Evolutionary conservation across 2,113 vertebrate species (phyloP), one percentile per base, ranked within the genome.

Genomic region (Amazona guildingii): DNA sequence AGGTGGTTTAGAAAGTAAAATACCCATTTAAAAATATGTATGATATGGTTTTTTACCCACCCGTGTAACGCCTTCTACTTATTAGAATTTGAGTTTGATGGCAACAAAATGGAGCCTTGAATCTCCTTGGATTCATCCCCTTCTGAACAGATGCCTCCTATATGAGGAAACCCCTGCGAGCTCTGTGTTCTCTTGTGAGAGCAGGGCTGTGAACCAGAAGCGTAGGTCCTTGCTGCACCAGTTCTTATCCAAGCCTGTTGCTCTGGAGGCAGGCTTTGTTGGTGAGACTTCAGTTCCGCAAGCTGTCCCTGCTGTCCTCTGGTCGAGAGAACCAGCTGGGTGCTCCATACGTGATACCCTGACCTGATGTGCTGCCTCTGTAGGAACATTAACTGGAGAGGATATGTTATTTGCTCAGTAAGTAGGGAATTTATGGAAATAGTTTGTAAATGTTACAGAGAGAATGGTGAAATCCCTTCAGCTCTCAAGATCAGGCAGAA

Each of bases 391-490:
- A 81, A 63, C 59, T 54, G 35, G 21, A 54, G 28, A 66, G 20
- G 41, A 8, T 69, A 31, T 59, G 54, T 94, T 93, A 79, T 92
- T 96, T 95, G 86, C 81, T 91, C 74, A 92, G 70, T 73, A 84
- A 78, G 52, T 25, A 92, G 44, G 48, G 94, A 92, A 89, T 81
- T 86, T 89, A 91, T 88, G 81, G 93, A 83, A 94, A 93, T 88
- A 78, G 86, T 94, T 94, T 86, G 80, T 92, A 88, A 94, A 94
- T 94, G 91, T 95, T 94, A 81, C 54, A 72, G 69, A 52, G 81
- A 12, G 81, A 92, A 89, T 64, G 86, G 72, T 77, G 84, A 92
- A 95, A 95, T 90, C 94, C 86, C 79, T 54, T 76, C 76, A 74
- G 79, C 63, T 94, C 86, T 93, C 24, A 41, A 55, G 80, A n/a